These are phyloP conservation scores for Macquaria australasica DNA, from an alignment of 2,113 vertebrate species.

Conservation along the genomic window DNA sequence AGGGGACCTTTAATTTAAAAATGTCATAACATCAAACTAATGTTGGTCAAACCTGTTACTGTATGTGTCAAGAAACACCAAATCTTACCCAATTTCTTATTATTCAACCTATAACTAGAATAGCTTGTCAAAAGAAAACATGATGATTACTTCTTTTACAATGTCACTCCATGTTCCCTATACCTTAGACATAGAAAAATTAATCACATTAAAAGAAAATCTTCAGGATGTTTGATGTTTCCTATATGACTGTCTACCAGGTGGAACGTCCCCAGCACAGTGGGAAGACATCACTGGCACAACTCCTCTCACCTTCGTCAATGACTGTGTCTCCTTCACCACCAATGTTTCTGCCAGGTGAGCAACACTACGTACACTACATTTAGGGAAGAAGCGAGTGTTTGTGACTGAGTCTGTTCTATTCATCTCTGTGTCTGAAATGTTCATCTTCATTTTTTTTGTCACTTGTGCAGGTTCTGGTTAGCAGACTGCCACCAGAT, in stretches of 20 bases:
- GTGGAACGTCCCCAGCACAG: conserved; percentile 96
- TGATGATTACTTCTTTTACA: neutral
- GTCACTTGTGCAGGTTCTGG: conserved; percentile 89
- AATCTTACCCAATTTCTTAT: neutral
- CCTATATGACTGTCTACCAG: conserved; percentile 71
- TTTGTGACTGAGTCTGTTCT: neutral
- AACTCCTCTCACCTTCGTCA: conserved; percentile 94
- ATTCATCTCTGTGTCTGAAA: neutral
- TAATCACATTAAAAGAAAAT: neutral
- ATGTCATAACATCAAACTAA: neutral
- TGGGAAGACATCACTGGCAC: conserved; percentile 99
- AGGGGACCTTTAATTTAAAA: neutral
- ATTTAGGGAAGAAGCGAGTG: neutral
- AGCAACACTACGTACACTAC: neutral
- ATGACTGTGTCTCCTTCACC: conserved; percentile 96
- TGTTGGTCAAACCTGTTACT: neutral
- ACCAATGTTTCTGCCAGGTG: conserved; percentile 95
- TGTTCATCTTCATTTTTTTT: neutral
- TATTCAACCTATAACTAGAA: neutral
- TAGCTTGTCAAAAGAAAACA: neutral
- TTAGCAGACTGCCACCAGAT: conserved; percentile 98
- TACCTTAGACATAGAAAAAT: neutral
- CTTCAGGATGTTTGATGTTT: neutral
- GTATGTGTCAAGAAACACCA: neutral
- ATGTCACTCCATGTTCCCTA: neutral